Evolutionary conservation across 2,113 vertebrate species (phyloP).

Genomic region (Carassius carassius): DNA sequence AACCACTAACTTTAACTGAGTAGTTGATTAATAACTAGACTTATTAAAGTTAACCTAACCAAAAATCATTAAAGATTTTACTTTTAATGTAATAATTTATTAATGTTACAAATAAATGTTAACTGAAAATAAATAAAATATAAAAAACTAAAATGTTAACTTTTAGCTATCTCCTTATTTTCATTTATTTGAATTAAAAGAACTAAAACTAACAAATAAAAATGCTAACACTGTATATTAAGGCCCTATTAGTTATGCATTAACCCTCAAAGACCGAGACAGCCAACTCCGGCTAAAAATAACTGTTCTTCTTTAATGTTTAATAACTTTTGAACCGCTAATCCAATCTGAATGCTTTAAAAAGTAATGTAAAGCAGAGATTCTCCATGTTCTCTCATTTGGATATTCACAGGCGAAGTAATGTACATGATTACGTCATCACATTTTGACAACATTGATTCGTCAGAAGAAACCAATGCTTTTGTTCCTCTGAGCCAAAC

Average conservation of each 20-base stretch:
- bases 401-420: no score
- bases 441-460: no score
- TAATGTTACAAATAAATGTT: not conserved
- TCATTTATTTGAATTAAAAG: not conserved
- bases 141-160: not conserved
- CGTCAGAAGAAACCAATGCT: no score
- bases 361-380: no score
- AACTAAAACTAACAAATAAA: not conserved
- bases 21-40: not conserved
- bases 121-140: not conserved
- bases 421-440: no score
- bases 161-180: not conserved
- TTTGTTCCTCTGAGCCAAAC: no score
- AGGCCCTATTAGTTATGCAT: not conserved
- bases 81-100: not conserved
- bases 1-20: not conserved
- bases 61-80: not conserved
- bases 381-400: no score
- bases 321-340: no score
- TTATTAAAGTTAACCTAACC: not conserved
- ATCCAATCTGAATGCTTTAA: no score
- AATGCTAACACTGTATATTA: not conserved
- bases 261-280: no score
- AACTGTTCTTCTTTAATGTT: no score
- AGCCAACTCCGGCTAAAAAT: no score